Base-by-base conservation (phyloP, 2,113 vertebrate genomes). In the Tyrannus savana region DNA sequence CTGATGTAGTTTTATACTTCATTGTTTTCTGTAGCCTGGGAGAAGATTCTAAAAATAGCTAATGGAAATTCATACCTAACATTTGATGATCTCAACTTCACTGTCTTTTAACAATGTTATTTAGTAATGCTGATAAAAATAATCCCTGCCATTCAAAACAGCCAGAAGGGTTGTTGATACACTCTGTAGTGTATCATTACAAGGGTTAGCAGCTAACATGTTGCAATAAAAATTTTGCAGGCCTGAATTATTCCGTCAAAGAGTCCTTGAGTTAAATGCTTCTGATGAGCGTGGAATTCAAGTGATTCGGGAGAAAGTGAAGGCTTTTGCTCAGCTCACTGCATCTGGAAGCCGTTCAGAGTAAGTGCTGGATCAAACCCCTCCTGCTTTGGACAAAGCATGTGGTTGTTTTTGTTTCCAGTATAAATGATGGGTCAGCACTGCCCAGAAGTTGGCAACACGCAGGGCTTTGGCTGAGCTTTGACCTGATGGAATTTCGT, bases 231-330 rank as follows among this genome's bases (percentile, higher is more conserved):
- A 91, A 91, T 86, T 64, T 92, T 92, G 68, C 95, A 99, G 99
- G 42, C 98, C 99, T 19, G 98, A 99, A 84, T 97, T 99, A 83
- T 99, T 99, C 96, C 98, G 98, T 33, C 98, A 99, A 93, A 98
- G 99, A 95, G 99, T 99, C 87, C 98, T 99, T 64, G 99, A 99
- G 95, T 98, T 99, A 90, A 99, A 99, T 23, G 99, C 99, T 66
- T 99, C 99, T 1, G 99, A 99, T 93, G 99, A 99, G 93, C 98
- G 99, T 84, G 99, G 99, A 60, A 99, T 99, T 94, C 99, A 99
- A 97, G 99, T 99, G 66, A 85, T 99, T 89, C 98, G 99, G 73
- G 98, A 99, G 52, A 99, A 99, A 95, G 99, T 99, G 93, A 99
- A 99, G 97, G 98, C 90, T 64, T 99, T 99, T 95, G 99, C 99